Percentiles rank a stretch among this genome's conserved stretches.
These are phyloP conservation scores for Acrossocheilus fasciatus DNA, from an alignment of 2,797 vertebrate species.

Conservation along the genomic window DNA sequence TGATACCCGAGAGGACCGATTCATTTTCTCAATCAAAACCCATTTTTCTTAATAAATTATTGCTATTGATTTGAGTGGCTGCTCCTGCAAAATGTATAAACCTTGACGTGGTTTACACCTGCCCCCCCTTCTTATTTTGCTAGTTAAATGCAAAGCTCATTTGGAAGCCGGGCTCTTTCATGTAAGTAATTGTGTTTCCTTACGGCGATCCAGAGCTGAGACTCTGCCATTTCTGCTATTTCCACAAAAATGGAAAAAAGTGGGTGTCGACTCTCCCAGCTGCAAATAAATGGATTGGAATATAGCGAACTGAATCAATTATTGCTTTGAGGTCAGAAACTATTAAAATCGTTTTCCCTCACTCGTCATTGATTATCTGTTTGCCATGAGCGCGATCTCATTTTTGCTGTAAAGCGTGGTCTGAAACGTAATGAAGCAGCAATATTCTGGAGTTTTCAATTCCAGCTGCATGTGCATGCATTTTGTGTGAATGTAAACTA, in stretches of 20 bases:
- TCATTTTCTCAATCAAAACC: slow-evolving; percentile 74
- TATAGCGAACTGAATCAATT: slow-evolving; percentile 75
- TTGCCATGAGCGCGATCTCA: slow-evolving; percentile 62
- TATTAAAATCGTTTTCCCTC: slow-evolving; percentile 70
- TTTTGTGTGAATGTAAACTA: slow-evolving; percentile 1
- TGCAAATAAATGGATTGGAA: slow-evolving; percentile 74
- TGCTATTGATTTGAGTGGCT: slow-evolving; percentile 77
- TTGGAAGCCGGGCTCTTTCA: slow-evolving; percentile 73
- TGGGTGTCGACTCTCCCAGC: slow-evolving; percentile 68
- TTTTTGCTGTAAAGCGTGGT: slow-evolving; percentile 46
- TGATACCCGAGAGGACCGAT: slow-evolving; percentile 57
- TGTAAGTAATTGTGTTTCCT: slow-evolving; percentile 76
- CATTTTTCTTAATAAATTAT: slow-evolving; percentile 77
- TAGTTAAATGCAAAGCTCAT: slow-evolving; percentile 75
- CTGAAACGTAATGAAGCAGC: slow-evolving; percentile 13
- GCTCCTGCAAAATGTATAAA: slow-evolving; percentile 61
- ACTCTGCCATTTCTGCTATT: slow-evolving; percentile 34
- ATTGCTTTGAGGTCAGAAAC: slow-evolving; percentile 76
- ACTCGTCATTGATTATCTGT: slow-evolving; percentile 72
- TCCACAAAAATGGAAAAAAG: slow-evolving; percentile 64
- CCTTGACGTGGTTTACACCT: slow-evolving; percentile 60
- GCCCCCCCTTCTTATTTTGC: slow-evolving; percentile 72
- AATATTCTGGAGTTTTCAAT: slow-evolving; percentile 18
- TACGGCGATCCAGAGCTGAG: slow-evolving; percentile 62
- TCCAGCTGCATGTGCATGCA: not conserved